Conservation (phyloP, 1,140 invertebrate genomes). For the Scaptomyza hsui region DNA sequence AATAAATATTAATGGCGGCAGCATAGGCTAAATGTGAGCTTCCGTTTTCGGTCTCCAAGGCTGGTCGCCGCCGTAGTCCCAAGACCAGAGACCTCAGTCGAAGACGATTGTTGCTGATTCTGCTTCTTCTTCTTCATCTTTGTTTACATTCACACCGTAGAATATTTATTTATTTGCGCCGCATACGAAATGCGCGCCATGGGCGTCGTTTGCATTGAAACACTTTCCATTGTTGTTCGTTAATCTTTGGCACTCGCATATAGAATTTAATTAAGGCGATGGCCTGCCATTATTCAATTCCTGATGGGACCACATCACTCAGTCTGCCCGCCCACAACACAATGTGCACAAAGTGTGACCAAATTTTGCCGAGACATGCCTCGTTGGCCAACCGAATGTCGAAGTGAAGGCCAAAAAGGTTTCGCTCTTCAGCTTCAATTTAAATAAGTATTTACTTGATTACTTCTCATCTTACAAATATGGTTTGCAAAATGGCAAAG, state of each 20-base stretch:
- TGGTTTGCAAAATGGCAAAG: constrained; percentile 22
- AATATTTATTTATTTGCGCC: constrained; percentile 76
- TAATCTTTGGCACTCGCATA: constrained; percentile 66
- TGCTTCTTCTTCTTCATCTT: constrained; percentile 10
- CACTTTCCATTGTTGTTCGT: constrained; percentile 74
- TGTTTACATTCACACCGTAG: constrained; percentile 36
- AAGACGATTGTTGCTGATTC: constrained; percentile 13
- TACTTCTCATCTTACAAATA: constrained; percentile 9
- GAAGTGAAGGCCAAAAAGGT: constrained; percentile 3
- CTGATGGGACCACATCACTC: constrained; percentile 46
- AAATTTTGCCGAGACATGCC: constrained; percentile 5
- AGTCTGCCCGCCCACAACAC: background rate
- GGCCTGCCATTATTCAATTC: constrained; percentile 62
- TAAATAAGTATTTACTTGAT: constrained; percentile 45
- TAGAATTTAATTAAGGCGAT: constrained; percentile 78
- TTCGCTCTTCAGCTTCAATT: constrained; percentile 18
- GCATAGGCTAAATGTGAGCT: constrained; percentile 40
- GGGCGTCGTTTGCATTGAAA: constrained; percentile 74
- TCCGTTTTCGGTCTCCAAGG: constrained; percentile 42
- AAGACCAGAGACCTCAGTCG: constrained; percentile 34
- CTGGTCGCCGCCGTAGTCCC: constrained; percentile 15
- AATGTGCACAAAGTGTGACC: constrained; percentile 19
- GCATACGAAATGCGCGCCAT: constrained; percentile 42
- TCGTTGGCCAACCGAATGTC: constrained; percentile 16
- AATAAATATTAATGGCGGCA: constrained; percentile 75